Conservation (phyloP, 2,888 invertebrate species). For the Herminia tarsipennalis region DNA sequence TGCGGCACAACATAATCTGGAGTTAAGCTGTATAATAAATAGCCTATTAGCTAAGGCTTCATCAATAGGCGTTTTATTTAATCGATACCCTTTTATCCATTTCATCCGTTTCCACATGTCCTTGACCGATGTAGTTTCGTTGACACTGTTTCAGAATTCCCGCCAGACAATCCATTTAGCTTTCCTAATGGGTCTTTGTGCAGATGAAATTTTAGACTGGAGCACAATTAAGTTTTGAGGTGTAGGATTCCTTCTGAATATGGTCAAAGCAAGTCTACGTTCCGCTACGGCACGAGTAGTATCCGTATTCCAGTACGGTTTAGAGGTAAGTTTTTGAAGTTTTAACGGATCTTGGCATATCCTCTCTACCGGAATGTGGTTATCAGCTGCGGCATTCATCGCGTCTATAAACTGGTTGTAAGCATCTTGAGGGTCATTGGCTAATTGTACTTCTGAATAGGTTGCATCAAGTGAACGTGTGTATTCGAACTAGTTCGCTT, state of each 20-base stretch:
- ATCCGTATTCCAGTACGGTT: constrained; percentile 36
- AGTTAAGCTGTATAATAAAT: constrained; percentile 3
- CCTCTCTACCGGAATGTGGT: constrained; percentile 19
- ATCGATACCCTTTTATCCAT: constrained; percentile 26
- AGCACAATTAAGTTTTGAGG: constrained; percentile 23
- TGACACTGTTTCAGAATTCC: constrained; percentile 17
- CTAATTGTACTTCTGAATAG: no score
- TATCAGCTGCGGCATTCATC: constrained; percentile 24
- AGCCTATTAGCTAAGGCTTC: background rate
- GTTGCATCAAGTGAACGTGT: no score
- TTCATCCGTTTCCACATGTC: no score
- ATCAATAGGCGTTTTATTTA: background rate
- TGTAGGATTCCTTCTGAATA: constrained; percentile 34
- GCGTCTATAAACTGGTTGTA: no score
- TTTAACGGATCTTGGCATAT: constrained; percentile 15
- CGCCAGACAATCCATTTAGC: constrained; percentile 16
- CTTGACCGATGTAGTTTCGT: constrained; percentile 7
- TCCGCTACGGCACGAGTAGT: constrained; percentile 34
- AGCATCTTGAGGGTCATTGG: no score
- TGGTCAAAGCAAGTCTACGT: constrained; percentile 25
- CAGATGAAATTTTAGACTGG: constrained; percentile 11
- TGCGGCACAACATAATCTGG: constrained; percentile 14
- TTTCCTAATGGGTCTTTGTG: constrained; percentile 15
- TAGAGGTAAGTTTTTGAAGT: constrained; percentile 25
- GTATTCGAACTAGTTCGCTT: no score